A percentile compares a stretch with the other conserved stretches of the same genome.
Conservation (phyloP, 2,797 vertebrate species). For the Pipistrellus pygmaeus region DNA sequence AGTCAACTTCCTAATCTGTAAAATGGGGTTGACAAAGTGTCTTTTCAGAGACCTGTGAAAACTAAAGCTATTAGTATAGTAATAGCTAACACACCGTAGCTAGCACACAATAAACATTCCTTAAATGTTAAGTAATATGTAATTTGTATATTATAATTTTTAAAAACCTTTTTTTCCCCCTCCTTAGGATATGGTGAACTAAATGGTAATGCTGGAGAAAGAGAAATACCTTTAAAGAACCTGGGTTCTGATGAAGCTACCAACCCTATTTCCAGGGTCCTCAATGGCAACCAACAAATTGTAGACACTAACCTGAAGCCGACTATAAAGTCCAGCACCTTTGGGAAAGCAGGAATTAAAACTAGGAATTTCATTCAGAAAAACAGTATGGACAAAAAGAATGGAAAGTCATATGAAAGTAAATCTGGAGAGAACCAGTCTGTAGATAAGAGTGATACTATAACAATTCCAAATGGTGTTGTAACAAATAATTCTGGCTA, state of each 20-base stretch:
- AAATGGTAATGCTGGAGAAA: slow-evolving; percentile 91
- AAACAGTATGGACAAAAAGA: slow-evolving; percentile 95
- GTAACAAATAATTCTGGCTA: slow-evolving; percentile 91
- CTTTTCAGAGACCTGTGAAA: slow-evolving; percentile 16
- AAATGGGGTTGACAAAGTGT: slow-evolving; percentile 24
- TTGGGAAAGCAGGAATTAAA: slow-evolving; percentile 92
- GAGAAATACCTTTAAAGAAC: slow-evolving; percentile 89
- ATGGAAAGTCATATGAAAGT: slow-evolving; percentile 92
- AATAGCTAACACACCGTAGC: background rate
- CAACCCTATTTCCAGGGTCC: slow-evolving; percentile 89
- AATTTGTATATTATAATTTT: slow-evolving; percentile 58
- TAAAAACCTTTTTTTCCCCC: slow-evolving; percentile 70
- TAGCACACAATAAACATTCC: background rate
- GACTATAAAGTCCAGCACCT: slow-evolving; percentile 88
- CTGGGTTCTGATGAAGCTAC: slow-evolving; percentile 89
- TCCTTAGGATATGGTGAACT: slow-evolving; percentile 93
- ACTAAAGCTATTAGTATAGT: background rate
- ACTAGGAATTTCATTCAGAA: slow-evolving; percentile 91
- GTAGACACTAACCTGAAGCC: slow-evolving; percentile 90
- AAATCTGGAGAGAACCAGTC: slow-evolving; percentile 87
- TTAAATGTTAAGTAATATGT: slow-evolving; percentile 35
- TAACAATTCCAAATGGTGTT: slow-evolving; percentile 94
- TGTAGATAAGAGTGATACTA: slow-evolving; percentile 90
- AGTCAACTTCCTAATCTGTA: slow-evolving; percentile 41
- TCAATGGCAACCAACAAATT: slow-evolving; percentile 92